A percentile compares a stretch with the other conserved stretches of the same genome.
Evolutionary conservation across 2,797 vertebrate species (phyloP).

Genomic region (Argyrosomus regius): DNA sequence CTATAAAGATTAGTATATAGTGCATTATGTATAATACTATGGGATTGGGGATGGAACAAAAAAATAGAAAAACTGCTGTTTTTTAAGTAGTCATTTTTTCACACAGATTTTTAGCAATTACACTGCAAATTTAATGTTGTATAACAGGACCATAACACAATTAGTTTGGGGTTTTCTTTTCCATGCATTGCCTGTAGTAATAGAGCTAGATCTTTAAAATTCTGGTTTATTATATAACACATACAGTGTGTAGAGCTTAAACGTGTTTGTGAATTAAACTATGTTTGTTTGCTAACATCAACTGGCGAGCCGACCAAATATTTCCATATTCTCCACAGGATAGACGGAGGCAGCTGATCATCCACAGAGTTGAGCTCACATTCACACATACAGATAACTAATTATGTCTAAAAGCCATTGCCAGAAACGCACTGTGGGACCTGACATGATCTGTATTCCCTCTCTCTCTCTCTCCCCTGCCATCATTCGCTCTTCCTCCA

Average conservation of each 20-base stretch:
- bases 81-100: not conserved
- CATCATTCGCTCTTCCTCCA: conserved; percentile 29
- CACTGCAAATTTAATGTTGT: conserved; percentile 18
- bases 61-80: not conserved
- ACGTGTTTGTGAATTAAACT: conserved; percentile 24
- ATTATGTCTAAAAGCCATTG: conserved; percentile 46
- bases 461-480: conserved; percentile 8
- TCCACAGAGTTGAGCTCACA: conserved; percentile 25
- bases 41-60: not conserved
- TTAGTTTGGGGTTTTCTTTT: conserved; percentile 40
- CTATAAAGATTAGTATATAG: not conserved
- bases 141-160: conserved; percentile 15
- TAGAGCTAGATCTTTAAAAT: not conserved
- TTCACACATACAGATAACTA: conserved; percentile 52
- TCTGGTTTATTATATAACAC: conserved; percentile 22
- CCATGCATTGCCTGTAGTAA: conserved; percentile 1
- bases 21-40: not conserved
- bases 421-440: conserved; percentile 43
- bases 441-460: conserved; percentile 30
- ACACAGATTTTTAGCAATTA: not conserved
- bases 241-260: not conserved
- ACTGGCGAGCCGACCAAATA: conserved; percentile 6
- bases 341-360: conserved; percentile 28
- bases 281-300: conserved; percentile 32
- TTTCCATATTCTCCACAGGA: conserved; percentile 34